Evolutionary conservation across 2,797 vertebrate genomes (phyloP).

Genomic region (Phrynocephalus vlangalii): DNA sequence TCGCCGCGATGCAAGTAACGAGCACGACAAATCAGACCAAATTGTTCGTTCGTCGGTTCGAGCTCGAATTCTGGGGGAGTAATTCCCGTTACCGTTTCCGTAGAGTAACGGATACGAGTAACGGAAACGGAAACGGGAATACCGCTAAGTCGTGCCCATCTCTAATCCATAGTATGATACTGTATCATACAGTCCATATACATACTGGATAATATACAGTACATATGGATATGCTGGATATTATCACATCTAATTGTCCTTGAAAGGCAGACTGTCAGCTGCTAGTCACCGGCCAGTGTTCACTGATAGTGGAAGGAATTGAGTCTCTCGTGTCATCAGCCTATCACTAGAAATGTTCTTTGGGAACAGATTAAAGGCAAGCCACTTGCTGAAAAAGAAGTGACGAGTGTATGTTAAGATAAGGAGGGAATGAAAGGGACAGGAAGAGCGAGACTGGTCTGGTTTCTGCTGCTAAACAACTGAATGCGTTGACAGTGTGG

Average conservation of each 20-base stretch:
- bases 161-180: no score
- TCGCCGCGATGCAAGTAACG: no score
- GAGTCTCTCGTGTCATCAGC: constrained; percentile 1
- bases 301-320: background rate
- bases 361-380: constrained; percentile 11
- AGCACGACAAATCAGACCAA: no score
- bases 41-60: no score
- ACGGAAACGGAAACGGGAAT: no score
- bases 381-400: constrained; percentile 6
- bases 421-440: background rate
- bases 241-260: background rate
- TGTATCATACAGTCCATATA: no score
- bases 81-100: no score
- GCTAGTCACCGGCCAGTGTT: background rate
- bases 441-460: background rate
- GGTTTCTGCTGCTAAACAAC: background rate
- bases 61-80: no score
- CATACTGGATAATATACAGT: no score
- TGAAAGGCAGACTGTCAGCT: background rate
- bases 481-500: background rate
- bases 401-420: constrained; percentile 20
- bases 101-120: no score
- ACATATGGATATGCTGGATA: background rate
- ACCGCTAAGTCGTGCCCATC: no score
- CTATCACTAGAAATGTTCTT: background rate